Evolutionary conservation across 2,888 invertebrate genomes (phyloP), one percentile per base, ranked within the genome.

Genomic region (Choristoneura rosaceana): DNA sequence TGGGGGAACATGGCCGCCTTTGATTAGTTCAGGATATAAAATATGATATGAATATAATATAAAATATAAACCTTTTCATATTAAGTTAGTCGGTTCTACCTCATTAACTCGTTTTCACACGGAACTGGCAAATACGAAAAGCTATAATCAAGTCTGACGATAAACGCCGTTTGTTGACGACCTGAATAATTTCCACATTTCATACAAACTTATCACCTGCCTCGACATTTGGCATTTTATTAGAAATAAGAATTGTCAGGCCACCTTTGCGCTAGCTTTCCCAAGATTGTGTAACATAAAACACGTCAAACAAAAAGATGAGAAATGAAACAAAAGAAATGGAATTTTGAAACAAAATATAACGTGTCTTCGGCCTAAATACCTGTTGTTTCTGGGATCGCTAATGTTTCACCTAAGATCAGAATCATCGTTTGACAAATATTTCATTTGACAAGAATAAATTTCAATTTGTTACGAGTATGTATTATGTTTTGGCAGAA

Each of bases 141-240:
- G 47, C 43, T 34, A 64, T 61, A 64, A 64, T 55, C 61, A 68
- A 47, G 47, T 61, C 76, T 58, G 75, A 76, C 77, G 79, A 80
- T 77, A 71, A 77, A 79, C 64, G 17, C 9, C 81, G 80, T 83
- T 80, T 82, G 80, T 79, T 79, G 76, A 78, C 79, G 80, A 80
- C 79, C 78, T 82, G 82, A 85, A 79, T 86, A 83, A 87, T 87
- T 83, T 78, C 77, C 78, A 79, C 81, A 84, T 82, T 87, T 86
- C 83, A 79, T 76, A 84, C 82, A 81, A 80, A 80, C 80, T 43
- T 61, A 61, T 17, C 17, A 59, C 34, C 55, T 61, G 41, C 41
- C 52, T 50, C 10, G 17, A 52, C 17, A 52, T 65, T 52, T 65
- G 65, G 14, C 41, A 58, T 47, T 15, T 64, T 50, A 64, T 64